These are phyloP conservation scores for Pristionchus mayeri DNA, from an alignment of 2,888 invertebrate species.

Conservation along the genomic window DNA sequence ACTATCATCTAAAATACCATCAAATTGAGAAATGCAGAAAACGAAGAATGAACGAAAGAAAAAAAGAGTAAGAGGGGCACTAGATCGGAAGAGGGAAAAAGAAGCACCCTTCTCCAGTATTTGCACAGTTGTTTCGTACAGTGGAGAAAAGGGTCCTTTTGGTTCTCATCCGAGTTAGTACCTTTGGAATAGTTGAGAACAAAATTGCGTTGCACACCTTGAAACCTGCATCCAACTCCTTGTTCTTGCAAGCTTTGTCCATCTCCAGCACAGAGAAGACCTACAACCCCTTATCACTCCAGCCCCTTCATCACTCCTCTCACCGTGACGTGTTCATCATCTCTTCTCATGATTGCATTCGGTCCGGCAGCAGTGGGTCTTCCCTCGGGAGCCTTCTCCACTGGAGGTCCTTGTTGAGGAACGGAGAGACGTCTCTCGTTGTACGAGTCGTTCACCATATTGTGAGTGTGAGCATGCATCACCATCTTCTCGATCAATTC, in stretches of 20 bases:
- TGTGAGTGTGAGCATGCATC: conserved; percentile 62
- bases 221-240: conserved; percentile 63
- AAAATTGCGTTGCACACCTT: no score
- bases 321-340: conserved; percentile 49
- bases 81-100: no score
- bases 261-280: conserved; percentile 69
- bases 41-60: no score
- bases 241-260: conserved; percentile 70
- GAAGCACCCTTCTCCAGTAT: no score
- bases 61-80: no score
- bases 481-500: conserved; percentile 64
- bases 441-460: conserved; percentile 69
- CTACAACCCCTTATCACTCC: not conserved
- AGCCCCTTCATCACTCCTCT: not conserved
- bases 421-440: conserved; percentile 53
- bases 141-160: no score
- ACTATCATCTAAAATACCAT: conserved; percentile 61
- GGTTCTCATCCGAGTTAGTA: no score
- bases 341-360: conserved; percentile 41
- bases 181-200: no score
- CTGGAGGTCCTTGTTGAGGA: conserved; percentile 55
- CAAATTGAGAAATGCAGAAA: no score
- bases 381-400: conserved; percentile 59
- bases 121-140: no score
- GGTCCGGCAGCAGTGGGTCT: conserved; percentile 63